phyloP scores from a whole-genome alignment of 1,140 invertebrate species.

The Cryptotermes secundus region DNA sequence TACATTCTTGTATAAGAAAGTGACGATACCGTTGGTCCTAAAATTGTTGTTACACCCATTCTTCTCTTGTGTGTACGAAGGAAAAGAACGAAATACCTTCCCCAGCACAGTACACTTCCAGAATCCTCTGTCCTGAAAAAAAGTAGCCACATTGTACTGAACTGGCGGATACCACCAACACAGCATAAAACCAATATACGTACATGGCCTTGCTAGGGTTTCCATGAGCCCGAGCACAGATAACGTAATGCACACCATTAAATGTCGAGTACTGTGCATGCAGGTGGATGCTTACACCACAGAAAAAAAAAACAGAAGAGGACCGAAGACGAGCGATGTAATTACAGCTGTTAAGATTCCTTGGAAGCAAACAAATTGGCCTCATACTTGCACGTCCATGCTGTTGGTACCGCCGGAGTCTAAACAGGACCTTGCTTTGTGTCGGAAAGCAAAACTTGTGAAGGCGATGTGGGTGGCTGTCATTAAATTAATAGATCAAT shows the following conservation, averaged over 20 bases:
- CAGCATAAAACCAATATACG: background rate
- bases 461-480: background rate
- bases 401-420: background rate
- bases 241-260: background rate
- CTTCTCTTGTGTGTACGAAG: too few relatives aligned
- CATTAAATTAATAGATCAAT: conserved; percentile 18
- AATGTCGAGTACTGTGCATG: background rate
- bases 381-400: conserved; percentile 11
- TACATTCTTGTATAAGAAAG: too few relatives aligned
- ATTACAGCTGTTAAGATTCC: conserved; percentile 19
- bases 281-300: background rate
- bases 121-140: background rate
- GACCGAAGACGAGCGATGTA: background rate
- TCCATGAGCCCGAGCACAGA: background rate
- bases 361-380: background rate
- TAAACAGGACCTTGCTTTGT: background rate
- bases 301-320: background rate
- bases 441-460: background rate
- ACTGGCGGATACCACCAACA: background rate
- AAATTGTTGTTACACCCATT: too few relatives aligned
- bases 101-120: too few relatives aligned
- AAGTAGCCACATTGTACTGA: background rate
- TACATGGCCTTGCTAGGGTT: too few relatives aligned
- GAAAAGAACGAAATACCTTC: too few relatives aligned
- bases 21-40: too few relatives aligned